Evolutionary conservation across 2,797 vertebrate genomes (phyloP).

Genomic region (Melopsittacus undulatus): DNA sequence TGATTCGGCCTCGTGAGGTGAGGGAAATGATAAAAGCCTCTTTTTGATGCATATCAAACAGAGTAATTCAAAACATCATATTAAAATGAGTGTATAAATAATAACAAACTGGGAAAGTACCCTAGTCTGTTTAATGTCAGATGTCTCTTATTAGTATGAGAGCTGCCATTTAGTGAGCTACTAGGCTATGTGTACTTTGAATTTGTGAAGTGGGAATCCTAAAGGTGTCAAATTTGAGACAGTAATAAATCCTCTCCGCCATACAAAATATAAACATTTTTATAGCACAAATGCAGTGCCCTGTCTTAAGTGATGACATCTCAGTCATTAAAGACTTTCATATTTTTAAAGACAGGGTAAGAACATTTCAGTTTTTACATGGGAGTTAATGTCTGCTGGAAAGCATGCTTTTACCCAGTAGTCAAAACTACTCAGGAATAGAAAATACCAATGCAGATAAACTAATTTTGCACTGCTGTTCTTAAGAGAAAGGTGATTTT

Average conservation of each 20-base stretch:
- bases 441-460: neutral
- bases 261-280: neutral
- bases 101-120: neutral
- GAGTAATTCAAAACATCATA: neutral
- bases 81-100: neutral
- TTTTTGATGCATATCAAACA: rapidly evolving
- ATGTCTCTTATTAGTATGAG: neutral
- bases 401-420: neutral
- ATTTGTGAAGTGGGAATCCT: neutral
- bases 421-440: neutral
- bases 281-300: neutral
- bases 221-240: neutral
- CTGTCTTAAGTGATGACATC: neutral
- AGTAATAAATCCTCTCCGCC: neutral
- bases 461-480: neutral
- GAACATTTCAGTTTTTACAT: neutral
- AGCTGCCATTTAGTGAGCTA: neutral
- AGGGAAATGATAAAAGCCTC: neutral
- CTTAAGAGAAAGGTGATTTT: neutral
- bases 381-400: neutral
- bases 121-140: neutral
- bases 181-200: neutral
- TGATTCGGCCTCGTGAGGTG: neutral
- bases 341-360: neutral
- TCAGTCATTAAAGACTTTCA: neutral